These are phyloP conservation scores for Haemorhous mexicanus DNA, from an alignment of 2,113 vertebrate species.

Conservation along the genomic window DNA sequence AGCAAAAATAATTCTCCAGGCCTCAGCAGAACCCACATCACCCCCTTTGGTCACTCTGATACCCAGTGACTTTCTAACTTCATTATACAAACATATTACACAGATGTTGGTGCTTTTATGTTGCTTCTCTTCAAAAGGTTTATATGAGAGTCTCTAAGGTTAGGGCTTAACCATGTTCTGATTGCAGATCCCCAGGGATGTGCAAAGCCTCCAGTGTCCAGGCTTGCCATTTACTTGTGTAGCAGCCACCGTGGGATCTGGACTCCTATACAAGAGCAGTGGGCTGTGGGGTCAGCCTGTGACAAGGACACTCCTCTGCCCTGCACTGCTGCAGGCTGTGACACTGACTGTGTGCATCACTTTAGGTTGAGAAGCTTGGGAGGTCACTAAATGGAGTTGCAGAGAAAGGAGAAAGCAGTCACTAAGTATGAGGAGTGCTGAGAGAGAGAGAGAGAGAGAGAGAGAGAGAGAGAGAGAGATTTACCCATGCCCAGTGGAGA, in stretches of 20 bases:
- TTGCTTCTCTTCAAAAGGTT: background rate
- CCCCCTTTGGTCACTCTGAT: background rate
- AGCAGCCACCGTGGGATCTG: rapidly evolving
- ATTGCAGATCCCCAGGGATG: background rate
- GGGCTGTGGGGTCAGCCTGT: background rate
- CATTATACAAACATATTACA: background rate
- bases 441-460: background rate
- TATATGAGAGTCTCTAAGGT: background rate
- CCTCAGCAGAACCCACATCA: background rate
- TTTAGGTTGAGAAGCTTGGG: background rate
- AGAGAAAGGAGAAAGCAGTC: background rate
- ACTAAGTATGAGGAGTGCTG: background rate
- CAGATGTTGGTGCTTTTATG: background rate
- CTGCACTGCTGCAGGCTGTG: background rate
- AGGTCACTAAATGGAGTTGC: background rate
- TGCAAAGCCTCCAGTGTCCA: rapidly evolving
- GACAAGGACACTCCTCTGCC: background rate
- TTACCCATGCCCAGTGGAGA: background rate
- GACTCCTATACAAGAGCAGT: rapidly evolving
- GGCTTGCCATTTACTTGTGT: rapidly evolving
- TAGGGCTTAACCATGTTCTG: background rate
- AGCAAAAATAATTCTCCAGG: background rate
- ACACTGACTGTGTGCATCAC: background rate
- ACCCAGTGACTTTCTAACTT: background rate
- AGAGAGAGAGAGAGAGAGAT: background rate